Base-by-base conservation (phyloP, 2,797 vertebrate species). In the Hemitrygon akajei region DNA sequence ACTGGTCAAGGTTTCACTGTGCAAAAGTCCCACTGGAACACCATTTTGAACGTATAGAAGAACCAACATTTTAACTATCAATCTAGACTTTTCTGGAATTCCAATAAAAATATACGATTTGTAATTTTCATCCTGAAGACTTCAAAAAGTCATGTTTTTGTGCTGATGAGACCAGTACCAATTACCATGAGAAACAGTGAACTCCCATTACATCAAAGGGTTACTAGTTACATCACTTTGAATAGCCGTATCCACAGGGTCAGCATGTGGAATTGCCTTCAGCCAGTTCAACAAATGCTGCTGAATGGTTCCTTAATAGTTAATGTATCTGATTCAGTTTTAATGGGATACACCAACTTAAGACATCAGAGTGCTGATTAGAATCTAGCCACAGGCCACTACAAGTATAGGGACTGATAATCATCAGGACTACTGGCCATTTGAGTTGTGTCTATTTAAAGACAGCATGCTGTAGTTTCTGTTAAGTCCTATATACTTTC, bases 371-470 rank as follows among this genome's bases (percentile, higher is more conserved):
- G n/a, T 89, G 18, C 63, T 89, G 86, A 89, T 89, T 66, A 69
- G n/a, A 37, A 89, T 69, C 60, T 89, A 89, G 63, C 86, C 86
- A 89, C 86, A 69, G 86, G 86, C 86, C 86, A 69, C 86, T 89
- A 22, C 86, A 89, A 69, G 86, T 69, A 89, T 22, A 69, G n/a
- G 66, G n/a, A 89, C 86, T 69, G 86, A 89, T 89, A 89, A 69
- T 20, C 86, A 89, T 89, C 63, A 86, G 82, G 4, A 60, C 27
- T 5, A 69, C n/a, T 69, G n/a, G 34, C 34, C 86, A 89, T 89
- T 16, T 84, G 86, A n/a, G n/a, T 66, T 34, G 7, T 89, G 60
- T 11, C 86, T 89, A 18, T 20, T 63, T 69, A 89, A 18, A 69
- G n/a, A 37, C n/a, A 66, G 27, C 14, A 20, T n/a, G 60, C 58